phyloP scores from a whole-genome alignment of 2,888 invertebrate species.

The Drosophila sordidapex region DNA sequence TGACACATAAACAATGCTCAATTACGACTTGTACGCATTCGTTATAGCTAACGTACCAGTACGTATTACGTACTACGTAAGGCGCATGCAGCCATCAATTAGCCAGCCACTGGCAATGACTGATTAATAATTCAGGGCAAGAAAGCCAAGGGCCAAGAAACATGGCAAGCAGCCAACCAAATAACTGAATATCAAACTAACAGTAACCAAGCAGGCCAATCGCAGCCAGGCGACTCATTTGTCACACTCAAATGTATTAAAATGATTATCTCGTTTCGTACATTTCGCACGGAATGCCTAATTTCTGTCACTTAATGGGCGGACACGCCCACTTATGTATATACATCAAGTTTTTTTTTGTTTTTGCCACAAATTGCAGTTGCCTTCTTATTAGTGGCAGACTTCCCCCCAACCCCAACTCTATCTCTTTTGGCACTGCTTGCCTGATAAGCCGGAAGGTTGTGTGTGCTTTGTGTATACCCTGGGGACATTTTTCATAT shows the following conservation, averaged over 20 bases:
- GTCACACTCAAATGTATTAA: conserved; percentile 80
- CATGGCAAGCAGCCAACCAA: conserved; percentile 1
- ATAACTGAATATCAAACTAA: conserved; percentile 1
- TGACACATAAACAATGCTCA: conserved; percentile 48
- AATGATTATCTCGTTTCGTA: conserved; percentile 78
- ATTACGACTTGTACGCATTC: conserved; percentile 22
- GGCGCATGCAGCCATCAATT: conserved; percentile 60
- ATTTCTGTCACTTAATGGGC: conserved; percentile 58
- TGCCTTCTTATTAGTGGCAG: conserved; percentile 47
- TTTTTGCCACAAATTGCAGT: conserved; percentile 52
- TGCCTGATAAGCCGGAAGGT: conserved; percentile 42
- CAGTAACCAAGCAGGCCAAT: conserved; percentile 8
- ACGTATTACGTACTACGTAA: neutral
- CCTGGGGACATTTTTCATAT: neutral
- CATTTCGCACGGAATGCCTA: conserved; percentile 79
- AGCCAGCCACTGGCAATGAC: conserved; percentile 43
- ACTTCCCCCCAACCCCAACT: neutral
- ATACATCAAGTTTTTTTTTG: neutral
- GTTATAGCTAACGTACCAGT: neutral
- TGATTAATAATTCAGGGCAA: conserved; percentile 71
- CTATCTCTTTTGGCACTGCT: conserved; percentile 42
- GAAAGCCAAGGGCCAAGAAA: conserved; percentile 19
- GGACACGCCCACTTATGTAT: conserved; percentile 8
- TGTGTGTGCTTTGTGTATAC: conserved; percentile 33
- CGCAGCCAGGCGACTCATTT: conserved; percentile 64